Percentiles rank a stretch among this genome's conserved stretches.
Evolutionary conservation across 37 sponge, comb jelly and placozoan genomes (phyloP).

Genomic region (Chondrilla cf. caribensis): DNA sequence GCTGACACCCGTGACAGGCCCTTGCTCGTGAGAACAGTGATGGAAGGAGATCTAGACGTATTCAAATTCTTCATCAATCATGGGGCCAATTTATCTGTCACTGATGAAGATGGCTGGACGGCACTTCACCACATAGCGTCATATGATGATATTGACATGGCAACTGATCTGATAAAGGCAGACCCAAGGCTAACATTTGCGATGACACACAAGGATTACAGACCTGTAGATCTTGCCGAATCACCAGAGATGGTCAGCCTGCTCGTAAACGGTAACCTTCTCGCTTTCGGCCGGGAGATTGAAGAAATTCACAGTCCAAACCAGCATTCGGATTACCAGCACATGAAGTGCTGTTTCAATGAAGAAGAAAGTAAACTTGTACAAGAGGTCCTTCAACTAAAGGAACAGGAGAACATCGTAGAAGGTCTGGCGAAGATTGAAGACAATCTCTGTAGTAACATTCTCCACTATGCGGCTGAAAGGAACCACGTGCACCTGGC

Average conservation of each 20-base stretch:
- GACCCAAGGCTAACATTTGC: background rate
- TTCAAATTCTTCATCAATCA: background rate
- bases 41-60: background rate
- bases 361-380: background rate
- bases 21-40: background rate
- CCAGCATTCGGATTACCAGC: background rate
- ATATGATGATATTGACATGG: background rate
- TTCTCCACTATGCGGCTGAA: constrained; percentile 19
- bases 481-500: constrained; percentile 8
- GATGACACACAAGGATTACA: background rate
- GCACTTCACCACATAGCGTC: background rate
- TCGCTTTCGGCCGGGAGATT: background rate
- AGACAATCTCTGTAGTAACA: background rate
- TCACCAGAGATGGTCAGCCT: background rate
- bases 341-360: background rate
- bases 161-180: background rate
- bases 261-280: background rate
- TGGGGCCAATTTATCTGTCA: background rate
- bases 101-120: constrained; percentile 20
- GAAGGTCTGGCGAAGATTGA: background rate
- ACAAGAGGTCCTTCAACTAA: background rate
- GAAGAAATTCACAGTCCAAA: background rate
- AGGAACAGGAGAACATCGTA: background rate
- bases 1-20: background rate
- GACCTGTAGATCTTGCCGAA: constrained; percentile 10